Conservation (phyloP, 2,797 vertebrate species). For the Silurus aristotelis region DNA sequence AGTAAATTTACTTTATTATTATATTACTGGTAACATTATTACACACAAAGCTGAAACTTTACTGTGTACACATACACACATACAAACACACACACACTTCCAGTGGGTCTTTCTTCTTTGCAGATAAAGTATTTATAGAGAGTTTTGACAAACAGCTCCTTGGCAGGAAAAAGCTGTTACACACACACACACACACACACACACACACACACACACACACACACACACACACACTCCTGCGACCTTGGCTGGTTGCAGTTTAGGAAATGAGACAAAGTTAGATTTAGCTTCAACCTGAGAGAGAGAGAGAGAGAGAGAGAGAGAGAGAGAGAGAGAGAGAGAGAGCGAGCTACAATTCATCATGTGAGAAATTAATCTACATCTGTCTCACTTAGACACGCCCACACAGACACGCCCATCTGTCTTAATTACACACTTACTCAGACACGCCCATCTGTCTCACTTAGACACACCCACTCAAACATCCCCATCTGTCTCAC, state of each 20-base stretch:
- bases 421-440: neutral
- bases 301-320: constrained; percentile 8
- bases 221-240: constrained; percentile 16
- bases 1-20: no score
- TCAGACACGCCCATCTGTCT: neutral
- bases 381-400: neutral
- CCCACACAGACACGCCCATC: neutral
- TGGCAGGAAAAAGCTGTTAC: constrained; percentile 16
- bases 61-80: neutral
- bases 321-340: neutral
- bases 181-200: constrained; percentile 24
- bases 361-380: constrained; percentile 43
- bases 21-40: neutral
- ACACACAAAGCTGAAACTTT: no score
- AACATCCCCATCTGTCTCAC: neutral
- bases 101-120: constrained; percentile 2
- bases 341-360: neutral
- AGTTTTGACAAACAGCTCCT: constrained; percentile 40
- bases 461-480: neutral
- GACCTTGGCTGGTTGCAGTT: constrained; percentile 51
- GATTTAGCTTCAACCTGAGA: constrained; percentile 40
- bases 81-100: constrained; percentile 9
- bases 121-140: constrained; percentile 35
- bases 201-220: neutral
- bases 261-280: constrained; percentile 33